A percentile compares a stretch with the other conserved stretches of the same genome.
Evolutionary conservation across 2,113 vertebrate genomes (phyloP).

Genomic region (Pelmatolapia mariae): DNA sequence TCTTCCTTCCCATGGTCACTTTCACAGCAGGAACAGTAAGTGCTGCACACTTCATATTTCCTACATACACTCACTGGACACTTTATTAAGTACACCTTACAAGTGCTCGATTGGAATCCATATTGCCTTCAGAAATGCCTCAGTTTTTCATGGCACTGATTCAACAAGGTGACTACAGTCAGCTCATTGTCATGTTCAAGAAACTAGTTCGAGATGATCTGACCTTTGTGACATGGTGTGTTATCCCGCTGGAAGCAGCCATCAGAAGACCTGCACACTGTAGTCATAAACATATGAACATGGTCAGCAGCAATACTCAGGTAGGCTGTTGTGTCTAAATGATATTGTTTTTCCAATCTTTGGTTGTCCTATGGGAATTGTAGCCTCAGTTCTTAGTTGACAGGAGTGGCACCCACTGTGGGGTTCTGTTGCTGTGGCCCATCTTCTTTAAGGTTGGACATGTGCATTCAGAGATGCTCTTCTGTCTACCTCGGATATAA

Average conservation of each 20-base stretch:
- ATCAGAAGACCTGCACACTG: not conserved
- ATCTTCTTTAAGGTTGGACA: not conserved
- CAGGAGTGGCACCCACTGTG: not conserved
- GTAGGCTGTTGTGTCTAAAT: not conserved
- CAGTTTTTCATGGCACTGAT: not conserved
- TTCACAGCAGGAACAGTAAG: constrained; percentile 92
- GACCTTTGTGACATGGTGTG: not conserved
- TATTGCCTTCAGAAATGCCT: not conserved
- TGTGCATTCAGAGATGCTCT: not conserved
- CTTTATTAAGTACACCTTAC: not conserved
- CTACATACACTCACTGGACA: not conserved
- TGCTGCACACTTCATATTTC: not conserved
- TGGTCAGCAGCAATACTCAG: not conserved
- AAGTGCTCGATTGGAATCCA: not conserved
- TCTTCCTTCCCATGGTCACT: constrained; percentile 91
- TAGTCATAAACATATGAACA: not conserved
- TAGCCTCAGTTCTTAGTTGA: not conserved
- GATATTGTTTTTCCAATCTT: not conserved
- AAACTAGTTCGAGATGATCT: not conserved
- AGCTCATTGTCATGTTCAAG: not conserved
- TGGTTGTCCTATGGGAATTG: not conserved
- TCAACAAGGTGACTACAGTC: not conserved
- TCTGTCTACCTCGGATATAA: not conserved
- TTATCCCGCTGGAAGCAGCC: not conserved
- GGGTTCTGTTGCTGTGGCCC: not conserved